These are phyloP conservation scores for Erpobdella octoculata DNA, from an alignment of 2,888 invertebrate species.

Conservation along the genomic window DNA sequence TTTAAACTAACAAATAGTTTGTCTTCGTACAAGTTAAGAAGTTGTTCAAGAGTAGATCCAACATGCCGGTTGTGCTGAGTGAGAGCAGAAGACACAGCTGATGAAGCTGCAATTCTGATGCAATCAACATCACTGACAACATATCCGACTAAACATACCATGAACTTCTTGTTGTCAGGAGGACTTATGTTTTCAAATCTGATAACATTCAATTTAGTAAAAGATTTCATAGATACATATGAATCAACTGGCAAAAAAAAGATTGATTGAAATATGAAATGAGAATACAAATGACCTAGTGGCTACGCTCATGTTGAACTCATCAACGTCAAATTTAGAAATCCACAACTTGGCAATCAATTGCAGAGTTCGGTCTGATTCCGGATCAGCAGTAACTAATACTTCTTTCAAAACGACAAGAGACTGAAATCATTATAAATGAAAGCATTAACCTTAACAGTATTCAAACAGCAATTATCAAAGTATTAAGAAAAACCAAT, in stretches of 20 bases:
- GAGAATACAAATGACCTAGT: not conserved
- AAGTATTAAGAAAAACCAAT: not conserved
- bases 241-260: not conserved
- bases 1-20: constrained; percentile 61
- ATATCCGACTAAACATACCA: constrained; percentile 41
- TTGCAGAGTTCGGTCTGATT: constrained; percentile 57
- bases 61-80: constrained; percentile 55
- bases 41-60: constrained; percentile 58
- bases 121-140: constrained; percentile 72
- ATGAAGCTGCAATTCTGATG: constrained; percentile 74
- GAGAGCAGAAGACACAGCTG: constrained; percentile 62
- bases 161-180: constrained; percentile 5
- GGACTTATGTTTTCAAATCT: constrained; percentile 37
- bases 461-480: not conserved
- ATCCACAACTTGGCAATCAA: constrained; percentile 67
- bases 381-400: constrained; percentile 56
- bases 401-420: constrained; percentile 61
- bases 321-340: constrained; percentile 70
- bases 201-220: constrained; percentile 36
- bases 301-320: constrained; percentile 60
- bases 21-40: constrained; percentile 69
- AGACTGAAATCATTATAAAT: no score
- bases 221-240: not conserved
- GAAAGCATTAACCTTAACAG: no score
- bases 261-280: not conserved